Conservation (phyloP, 2,888 invertebrate genomes). For the Dynastes grantii region DNA sequence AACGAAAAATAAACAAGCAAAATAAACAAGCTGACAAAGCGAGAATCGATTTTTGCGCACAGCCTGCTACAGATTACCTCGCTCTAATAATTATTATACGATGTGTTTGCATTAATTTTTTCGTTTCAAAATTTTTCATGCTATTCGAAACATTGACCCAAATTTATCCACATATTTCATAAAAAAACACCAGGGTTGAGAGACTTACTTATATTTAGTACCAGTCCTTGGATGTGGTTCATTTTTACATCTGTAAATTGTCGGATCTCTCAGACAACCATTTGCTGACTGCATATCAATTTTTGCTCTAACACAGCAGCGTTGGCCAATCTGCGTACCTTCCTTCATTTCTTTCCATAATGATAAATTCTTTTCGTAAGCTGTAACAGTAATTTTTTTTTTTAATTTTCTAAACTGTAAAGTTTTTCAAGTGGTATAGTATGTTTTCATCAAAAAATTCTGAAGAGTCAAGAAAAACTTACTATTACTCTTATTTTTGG, state of each 20-base stretch:
- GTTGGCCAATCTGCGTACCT: conserved; percentile 84
- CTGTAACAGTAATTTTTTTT: conserved; percentile 70
- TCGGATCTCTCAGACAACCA: conserved; percentile 98
- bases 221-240: conserved; percentile 96
- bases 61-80: too few species aligned
- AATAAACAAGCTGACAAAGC: too few species aligned
- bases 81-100: too few species aligned
- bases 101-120: too few species aligned
- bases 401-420: conserved; percentile 7
- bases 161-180: too few species aligned
- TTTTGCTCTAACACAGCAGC: conserved; percentile 96
- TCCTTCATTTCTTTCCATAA: conserved; percentile 97
- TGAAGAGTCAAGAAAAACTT: conserved; percentile 65
- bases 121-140: too few species aligned
- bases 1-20: too few species aligned
- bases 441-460: too few species aligned
- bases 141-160: too few species aligned
- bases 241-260: conserved; percentile 97
- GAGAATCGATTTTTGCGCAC: too few species aligned
- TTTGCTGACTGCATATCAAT: conserved; percentile 97
- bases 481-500: conserved; percentile 89
- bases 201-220: conserved; percentile 90
- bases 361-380: conserved; percentile 86
- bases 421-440: too few species aligned
- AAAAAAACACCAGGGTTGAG: not conserved